Evolutionary conservation across 2,797 vertebrate species (phyloP).

Genomic region (Furcifer pardalis): DNA sequence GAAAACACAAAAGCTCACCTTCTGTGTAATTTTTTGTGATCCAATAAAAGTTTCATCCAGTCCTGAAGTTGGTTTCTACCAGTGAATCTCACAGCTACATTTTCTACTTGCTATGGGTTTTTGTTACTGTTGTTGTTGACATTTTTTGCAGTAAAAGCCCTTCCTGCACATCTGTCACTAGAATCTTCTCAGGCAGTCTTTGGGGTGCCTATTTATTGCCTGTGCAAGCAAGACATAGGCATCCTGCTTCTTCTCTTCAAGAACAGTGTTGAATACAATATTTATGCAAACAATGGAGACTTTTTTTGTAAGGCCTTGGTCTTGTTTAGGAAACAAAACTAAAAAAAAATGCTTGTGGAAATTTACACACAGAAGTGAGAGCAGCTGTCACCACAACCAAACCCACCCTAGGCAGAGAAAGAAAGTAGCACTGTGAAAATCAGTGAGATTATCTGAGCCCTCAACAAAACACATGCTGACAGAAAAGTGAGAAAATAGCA

Average conservation of each 20-base stretch:
- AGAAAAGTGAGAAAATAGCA: conserved; percentile 18
- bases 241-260: background rate
- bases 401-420: background rate
- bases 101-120: background rate
- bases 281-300: background rate
- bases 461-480: background rate
- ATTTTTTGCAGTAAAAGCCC: background rate
- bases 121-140: background rate
- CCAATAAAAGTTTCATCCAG: no score
- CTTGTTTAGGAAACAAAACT: conserved; percentile 58
- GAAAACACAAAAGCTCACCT: no score
- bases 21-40: no score
- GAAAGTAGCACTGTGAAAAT: background rate
- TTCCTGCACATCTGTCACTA: background rate
- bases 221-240: background rate
- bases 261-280: conserved; percentile 24
- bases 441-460: background rate
- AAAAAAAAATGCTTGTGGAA: conserved; percentile 58
- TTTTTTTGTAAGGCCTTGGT: conserved; percentile 24
- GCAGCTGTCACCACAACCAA: conserved; percentile 23
- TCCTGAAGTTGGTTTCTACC: no score
- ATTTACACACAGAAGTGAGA: conserved; percentile 10
- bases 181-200: conserved; percentile 48
- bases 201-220: rapidly evolving
- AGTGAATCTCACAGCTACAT: no score